Percentiles rank a stretch among this genome's conserved stretches.
Evolutionary conservation across 2,888 invertebrate species (phyloP).

Genomic region (Alsophila aescularia): DNA sequence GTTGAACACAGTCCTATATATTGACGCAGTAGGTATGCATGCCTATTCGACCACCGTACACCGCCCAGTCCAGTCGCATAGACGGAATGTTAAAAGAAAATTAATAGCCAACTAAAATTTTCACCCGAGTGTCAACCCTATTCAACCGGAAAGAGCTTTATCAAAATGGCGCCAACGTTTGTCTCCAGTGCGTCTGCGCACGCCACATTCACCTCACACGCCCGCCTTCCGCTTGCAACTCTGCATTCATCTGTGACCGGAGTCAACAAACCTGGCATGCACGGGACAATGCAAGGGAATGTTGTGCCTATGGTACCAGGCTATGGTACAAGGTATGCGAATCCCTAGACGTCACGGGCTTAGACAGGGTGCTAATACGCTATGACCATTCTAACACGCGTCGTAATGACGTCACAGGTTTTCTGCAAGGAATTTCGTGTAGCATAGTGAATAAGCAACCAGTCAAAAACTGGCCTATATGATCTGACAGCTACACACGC

Average conservation of each 20-base stretch:
- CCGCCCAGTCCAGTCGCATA: too few relatives aligned
- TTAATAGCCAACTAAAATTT: background rate
- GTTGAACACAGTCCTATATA: too few relatives aligned
- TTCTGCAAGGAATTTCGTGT: too few relatives aligned
- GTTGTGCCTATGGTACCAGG: background rate
- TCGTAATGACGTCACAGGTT: too few relatives aligned
- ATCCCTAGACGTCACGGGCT: conserved; percentile 37
- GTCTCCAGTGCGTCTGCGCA: conserved; percentile 73
- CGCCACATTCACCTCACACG: conserved; percentile 67
- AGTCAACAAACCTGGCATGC: conserved; percentile 52
- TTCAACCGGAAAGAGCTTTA: conserved; percentile 62
- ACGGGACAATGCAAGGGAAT: conserved; percentile 14
- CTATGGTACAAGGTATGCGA: background rate
- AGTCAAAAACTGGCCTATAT: too few relatives aligned
- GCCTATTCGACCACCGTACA: too few relatives aligned
- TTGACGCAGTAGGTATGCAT: too few relatives aligned
- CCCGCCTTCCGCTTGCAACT: conserved; percentile 55
- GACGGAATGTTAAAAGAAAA: background rate
- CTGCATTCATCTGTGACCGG: conserved; percentile 30
- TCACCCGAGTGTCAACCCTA: conserved; percentile 47
- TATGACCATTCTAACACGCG: too few relatives aligned
- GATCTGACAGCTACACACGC: too few relatives aligned
- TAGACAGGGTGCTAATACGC: background rate
- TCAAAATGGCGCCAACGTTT: conserved; percentile 69
- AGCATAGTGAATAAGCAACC: too few relatives aligned